Conservation (phyloP, 2,797 vertebrate genomes). For the Monodelphis domestica region DNA sequence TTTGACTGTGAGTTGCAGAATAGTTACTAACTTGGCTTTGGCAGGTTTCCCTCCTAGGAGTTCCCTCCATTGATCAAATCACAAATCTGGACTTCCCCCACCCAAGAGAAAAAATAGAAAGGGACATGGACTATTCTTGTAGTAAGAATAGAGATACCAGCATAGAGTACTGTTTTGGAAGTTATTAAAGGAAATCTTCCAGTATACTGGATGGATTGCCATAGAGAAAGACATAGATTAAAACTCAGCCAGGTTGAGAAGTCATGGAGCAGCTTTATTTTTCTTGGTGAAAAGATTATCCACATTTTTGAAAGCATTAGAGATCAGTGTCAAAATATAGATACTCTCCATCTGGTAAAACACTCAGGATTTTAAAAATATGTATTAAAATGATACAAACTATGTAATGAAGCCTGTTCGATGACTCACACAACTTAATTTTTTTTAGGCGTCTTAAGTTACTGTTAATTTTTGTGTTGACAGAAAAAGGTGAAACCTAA, state of each 20-base stretch:
- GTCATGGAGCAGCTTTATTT: background rate
- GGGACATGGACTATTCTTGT: background rate
- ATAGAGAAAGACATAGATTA: background rate
- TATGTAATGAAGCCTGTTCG: background rate
- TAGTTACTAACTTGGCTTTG: background rate
- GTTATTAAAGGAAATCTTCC: background rate
- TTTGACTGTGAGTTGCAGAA: background rate
- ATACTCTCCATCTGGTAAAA: background rate
- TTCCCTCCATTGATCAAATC: background rate
- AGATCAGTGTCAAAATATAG: background rate
- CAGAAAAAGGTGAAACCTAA: background rate
- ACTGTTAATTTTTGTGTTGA: slow-evolving; percentile 58
- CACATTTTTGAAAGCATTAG: background rate
- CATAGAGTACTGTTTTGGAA: background rate
- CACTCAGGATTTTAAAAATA: background rate
- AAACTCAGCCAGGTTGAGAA: background rate
- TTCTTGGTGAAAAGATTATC: background rate
- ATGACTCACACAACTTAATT: background rate
- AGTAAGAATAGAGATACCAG: background rate
- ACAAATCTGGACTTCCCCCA: background rate
- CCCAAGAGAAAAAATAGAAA: background rate
- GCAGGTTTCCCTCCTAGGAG: background rate
- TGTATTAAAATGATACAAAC: background rate
- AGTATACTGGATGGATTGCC: background rate
- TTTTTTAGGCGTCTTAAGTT: slow-evolving; percentile 45